Conservation (phyloP, 1,140 invertebrate genomes). For the Rhopalosiphum padi region DNA sequence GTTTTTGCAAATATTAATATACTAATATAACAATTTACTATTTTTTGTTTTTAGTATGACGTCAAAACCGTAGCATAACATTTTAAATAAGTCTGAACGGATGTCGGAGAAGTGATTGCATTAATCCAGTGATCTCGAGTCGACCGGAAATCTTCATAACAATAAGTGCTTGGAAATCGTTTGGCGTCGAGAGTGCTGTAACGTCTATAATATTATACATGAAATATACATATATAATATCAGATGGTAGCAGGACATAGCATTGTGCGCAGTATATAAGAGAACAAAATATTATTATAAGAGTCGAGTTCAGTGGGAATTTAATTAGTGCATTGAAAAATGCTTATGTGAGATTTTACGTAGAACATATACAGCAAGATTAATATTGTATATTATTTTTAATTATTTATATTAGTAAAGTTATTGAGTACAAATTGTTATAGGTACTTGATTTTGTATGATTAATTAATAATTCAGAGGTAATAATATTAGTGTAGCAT, state of each 20-base stretch:
- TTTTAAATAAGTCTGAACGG: background rate
- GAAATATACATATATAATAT: background rate
- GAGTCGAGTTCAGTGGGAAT: background rate
- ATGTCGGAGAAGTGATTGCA: conserved; percentile 18
- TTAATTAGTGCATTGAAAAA: background rate
- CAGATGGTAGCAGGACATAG: background rate
- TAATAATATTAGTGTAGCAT: no score
- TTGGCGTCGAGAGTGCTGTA: background rate
- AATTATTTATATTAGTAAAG: background rate
- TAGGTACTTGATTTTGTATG: background rate
- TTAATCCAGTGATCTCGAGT: background rate
- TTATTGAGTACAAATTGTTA: background rate
- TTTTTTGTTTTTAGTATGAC: background rate
- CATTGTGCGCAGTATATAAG: background rate
- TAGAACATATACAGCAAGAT: background rate
- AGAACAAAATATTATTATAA: background rate
- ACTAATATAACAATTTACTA: background rate
- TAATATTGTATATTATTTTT: background rate
- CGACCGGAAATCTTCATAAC: conserved; percentile 34
- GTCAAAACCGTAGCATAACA: background rate
- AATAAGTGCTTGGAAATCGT: background rate
- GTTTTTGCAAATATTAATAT: background rate
- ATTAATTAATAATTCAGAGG: no score
- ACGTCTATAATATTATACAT: background rate
- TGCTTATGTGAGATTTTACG: background rate